phyloP scores from a whole-genome alignment of 53 echinoderm and acorn worm genomes.

The Astropecten irregularis region DNA sequence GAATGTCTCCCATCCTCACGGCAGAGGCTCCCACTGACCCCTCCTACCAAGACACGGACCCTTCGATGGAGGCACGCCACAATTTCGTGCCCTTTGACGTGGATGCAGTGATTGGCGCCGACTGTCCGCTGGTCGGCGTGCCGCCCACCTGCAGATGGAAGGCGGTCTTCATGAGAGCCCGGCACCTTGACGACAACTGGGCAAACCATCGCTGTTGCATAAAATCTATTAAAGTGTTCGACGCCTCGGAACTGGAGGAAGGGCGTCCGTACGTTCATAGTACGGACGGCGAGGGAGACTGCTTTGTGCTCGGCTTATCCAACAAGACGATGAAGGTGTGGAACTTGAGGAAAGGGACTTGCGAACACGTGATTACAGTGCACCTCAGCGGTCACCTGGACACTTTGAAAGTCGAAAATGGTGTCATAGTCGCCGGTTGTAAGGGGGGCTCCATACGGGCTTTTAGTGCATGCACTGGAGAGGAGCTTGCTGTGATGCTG shows the following conservation, averaged over 20 bases:
- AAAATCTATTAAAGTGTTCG: not conserved
- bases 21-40: not conserved
- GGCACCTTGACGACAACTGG: not conserved
- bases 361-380: not conserved
- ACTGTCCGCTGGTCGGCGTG: not conserved
- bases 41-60: not conserved
- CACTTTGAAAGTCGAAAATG: not conserved
- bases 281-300: not conserved
- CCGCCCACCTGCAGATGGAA: not conserved
- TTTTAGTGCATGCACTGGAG: not conserved
- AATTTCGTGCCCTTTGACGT: not conserved
- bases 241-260: not conserved
- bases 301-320: not conserved
- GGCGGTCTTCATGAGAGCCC: constrained; percentile 3
- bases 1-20: too few species aligned
- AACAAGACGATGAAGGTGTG: not conserved
- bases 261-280: not conserved
- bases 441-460: not conserved
- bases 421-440: not conserved
- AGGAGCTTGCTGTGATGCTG: too few species aligned
- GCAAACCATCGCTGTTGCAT: not conserved
- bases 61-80: not conserved
- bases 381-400: not conserved
- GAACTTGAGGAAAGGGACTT: not conserved
- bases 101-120: not conserved